Percentiles rank a stretch among this genome's conserved stretches.
Conservation (phyloP, 2,888 invertebrate genomes). For the Latheticus oryzae region DNA sequence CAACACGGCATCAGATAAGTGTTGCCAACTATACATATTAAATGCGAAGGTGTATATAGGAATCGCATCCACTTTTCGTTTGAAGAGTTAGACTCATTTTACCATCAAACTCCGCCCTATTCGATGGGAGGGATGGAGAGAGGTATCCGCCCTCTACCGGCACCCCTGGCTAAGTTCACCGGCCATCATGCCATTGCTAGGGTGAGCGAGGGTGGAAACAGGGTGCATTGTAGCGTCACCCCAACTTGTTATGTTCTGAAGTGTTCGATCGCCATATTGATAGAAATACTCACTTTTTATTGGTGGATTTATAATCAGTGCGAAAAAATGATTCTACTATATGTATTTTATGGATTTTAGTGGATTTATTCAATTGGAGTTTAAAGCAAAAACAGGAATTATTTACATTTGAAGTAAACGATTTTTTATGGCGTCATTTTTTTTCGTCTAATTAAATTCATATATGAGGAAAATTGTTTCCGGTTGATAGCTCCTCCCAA, state of each 20-base stretch:
- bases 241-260: conserved; percentile 47
- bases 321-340: conserved; percentile 33
- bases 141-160: conserved; percentile 49
- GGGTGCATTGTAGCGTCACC: conserved; percentile 49
- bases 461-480: conserved; percentile 25
- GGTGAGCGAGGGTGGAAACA: conserved; percentile 51
- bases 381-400: conserved; percentile 28
- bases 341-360: conserved; percentile 38
- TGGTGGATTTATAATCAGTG: conserved; percentile 42
- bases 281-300: conserved; percentile 41
- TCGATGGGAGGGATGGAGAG: conserved; percentile 45
- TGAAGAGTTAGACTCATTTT: conserved; percentile 43
- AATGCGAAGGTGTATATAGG: conserved; percentile 22
- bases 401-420: conserved; percentile 23
- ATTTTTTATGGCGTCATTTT: conserved; percentile 22
- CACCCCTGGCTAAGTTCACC: conserved; percentile 49
- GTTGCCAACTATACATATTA: conserved; percentile 33
- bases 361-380: conserved; percentile 17
- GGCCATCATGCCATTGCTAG: conserved; percentile 53
- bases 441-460: conserved; percentile 17
- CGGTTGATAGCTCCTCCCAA: conserved; percentile 27
- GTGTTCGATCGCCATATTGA: conserved; percentile 45
- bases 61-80: conserved; percentile 17
- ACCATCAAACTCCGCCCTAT: conserved; percentile 48
- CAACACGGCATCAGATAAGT: conserved; percentile 38